Conservation (phyloP, 2,113 vertebrate genomes). For the Podocnemis expansa region DNA sequence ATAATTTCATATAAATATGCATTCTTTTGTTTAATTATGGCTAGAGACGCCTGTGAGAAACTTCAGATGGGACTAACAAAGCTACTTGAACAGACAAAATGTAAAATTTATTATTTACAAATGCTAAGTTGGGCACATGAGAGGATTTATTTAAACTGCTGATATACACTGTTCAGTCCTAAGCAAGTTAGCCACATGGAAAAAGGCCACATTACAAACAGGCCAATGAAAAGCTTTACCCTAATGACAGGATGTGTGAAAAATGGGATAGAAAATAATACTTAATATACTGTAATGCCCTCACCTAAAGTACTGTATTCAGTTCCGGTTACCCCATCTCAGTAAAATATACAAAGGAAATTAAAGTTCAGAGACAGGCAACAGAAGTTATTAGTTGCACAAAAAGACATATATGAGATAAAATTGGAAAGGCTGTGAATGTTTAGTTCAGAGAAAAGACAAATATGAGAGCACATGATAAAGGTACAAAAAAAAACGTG, state of each 20-base stretch:
- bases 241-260: not conserved
- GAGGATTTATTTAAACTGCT: not conserved
- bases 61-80: not conserved
- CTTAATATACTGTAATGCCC: not conserved
- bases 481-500: not conserved
- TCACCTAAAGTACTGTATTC: not conserved
- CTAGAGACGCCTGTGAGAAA: not conserved
- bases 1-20: not conserved
- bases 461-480: not conserved
- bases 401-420: not conserved
- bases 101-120: not conserved
- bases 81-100: not conserved
- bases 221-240: not conserved
- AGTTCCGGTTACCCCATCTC: not conserved
- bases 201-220: not conserved
- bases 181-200: not conserved
- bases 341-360: not conserved
- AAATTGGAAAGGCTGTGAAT: not conserved
- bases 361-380: not conserved
- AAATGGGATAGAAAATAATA: not conserved
- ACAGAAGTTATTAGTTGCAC: not conserved
- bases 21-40: not conserved
- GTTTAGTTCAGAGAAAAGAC: not conserved
- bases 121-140: not conserved
- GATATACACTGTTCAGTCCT: not conserved